Conservation (phyloP, 2,888 invertebrate species). For the Colletes collaris region DNA sequence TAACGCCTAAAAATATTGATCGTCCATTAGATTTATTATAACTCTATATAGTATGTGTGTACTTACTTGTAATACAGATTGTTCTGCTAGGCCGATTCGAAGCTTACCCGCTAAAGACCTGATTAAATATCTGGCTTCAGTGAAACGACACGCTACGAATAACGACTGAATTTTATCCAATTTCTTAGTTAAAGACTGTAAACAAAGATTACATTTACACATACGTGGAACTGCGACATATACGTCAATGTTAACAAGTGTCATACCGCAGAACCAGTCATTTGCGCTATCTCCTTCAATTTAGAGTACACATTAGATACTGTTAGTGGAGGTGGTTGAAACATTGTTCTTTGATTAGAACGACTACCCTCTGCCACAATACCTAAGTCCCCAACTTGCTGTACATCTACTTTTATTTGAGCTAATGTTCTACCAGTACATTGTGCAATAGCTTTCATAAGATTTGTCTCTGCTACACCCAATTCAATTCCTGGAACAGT, state of each 20-base stretch:
- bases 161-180: constrained; percentile 95
- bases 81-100: constrained; percentile 98
- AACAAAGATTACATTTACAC: constrained; percentile 30
- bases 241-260: not conserved
- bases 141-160: constrained; percentile 94
- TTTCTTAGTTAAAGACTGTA: constrained; percentile 92
- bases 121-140: constrained; percentile 95
- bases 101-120: constrained; percentile 96
- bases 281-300: constrained; percentile 93
- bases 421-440: constrained; percentile 93
- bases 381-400: constrained; percentile 94
- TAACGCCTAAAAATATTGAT: constrained; percentile 87
- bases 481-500: constrained; percentile 87
- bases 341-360: constrained; percentile 94
- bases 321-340: constrained; percentile 91
- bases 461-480: constrained; percentile 96
- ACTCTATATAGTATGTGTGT: not conserved
- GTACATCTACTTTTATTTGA: constrained; percentile 91
- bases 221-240: not conserved
- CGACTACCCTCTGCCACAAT: constrained; percentile 93
- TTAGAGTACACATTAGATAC: constrained; percentile 91
- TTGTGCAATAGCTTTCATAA: constrained; percentile 97
- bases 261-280: constrained; percentile 90
- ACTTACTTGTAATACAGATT: constrained; percentile 90
- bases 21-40: constrained; percentile 18